Base-by-base conservation (phyloP, 2,888 invertebrate genomes). In the Zygothrica quintamaculata region DNA sequence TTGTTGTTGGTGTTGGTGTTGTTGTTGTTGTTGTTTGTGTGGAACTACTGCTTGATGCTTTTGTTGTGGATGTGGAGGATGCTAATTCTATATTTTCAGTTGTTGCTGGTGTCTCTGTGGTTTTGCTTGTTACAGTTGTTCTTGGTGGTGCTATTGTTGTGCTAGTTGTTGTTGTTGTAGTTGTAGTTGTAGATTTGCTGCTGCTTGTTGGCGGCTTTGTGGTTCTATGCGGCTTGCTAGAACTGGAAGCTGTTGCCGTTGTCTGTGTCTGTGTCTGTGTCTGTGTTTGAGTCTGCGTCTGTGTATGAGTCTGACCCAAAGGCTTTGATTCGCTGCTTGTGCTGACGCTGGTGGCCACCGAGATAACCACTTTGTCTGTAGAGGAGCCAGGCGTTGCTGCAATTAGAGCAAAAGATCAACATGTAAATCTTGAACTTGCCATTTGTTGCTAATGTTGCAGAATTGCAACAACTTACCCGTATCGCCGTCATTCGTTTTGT, bases 341-440 rank as follows among this genome's bases (percentile, higher is more conserved):
- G 64, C 89, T 89, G 16, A 89, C 73, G 61, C 89, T 89, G 26
- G 89, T 88, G 40, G 89, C 76, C 44, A 90, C 82, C 3, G 89
- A 89, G 51, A 89, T 85, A 65, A 88, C 78, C 51, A 89, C 77
- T 68, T 88, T 89, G 69, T 88, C 88, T 26, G 84, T 79, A 59
- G 81, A 77, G 25, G 72, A 74, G 47, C 81, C 76, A 43, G 74
- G 84, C 64, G 74, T 66, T 40, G 56, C 70, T 72, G 70, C 70
- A 72, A 74, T 64, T 74, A 64, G 70, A 74, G 36, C 12, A 15
- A 53, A 42, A 42, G 42, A 42, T 43, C 36, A 37, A 15, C 8
- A 37, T 26, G 16, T 39, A 39, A 44, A 12, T 42, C 61, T 37
- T n/a, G 43, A 53, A 33, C 31, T 31, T 44, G 33, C n/a, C 15